Evolutionary conservation across 2,113 vertebrate genomes (phyloP).

Genomic region (Dromaius novaehollandiae): DNA sequence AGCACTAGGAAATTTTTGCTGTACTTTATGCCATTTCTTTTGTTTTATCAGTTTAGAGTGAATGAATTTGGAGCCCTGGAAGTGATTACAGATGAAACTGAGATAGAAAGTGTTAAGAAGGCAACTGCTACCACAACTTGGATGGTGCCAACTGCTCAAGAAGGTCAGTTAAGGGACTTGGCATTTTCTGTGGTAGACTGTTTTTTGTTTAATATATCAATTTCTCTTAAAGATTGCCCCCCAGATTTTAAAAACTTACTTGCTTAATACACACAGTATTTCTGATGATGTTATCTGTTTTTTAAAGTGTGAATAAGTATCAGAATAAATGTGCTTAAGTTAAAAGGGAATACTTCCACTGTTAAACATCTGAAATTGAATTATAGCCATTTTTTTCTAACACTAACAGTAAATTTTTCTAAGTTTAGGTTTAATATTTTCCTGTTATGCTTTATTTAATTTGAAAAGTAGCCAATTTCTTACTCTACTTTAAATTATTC

Average conservation of each 20-base stretch:
- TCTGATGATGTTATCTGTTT: not conserved
- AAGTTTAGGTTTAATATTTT: not conserved
- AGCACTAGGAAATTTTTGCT: not conserved
- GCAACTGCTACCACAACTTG: constrained; percentile 88
- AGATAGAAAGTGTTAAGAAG: constrained; percentile 86
- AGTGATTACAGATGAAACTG: constrained; percentile 93
- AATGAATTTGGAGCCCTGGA: constrained; percentile 97
- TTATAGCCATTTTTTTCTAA: not conserved
- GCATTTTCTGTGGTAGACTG: not conserved
- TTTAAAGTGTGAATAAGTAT: not conserved
- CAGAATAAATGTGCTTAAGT: not conserved
- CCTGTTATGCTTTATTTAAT: not conserved
- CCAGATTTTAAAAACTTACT: not conserved
- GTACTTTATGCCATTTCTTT: not conserved
- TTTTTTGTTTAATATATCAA: not conserved
- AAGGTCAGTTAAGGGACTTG: constrained; percentile 73
- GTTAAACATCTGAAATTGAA: not conserved
- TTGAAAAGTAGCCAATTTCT: not conserved
- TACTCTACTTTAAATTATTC: not conserved
- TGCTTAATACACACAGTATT: not conserved
- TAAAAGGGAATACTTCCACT: not conserved
- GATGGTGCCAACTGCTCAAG: constrained; percentile 87
- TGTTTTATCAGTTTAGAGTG: constrained; percentile 87
- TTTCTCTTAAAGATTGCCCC: not conserved
- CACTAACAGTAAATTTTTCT: not conserved